Evolutionary conservation across 2,888 invertebrate species (phyloP), one percentile per base, ranked within the genome.

Genomic region (Nemotelus nigrinus): DNA sequence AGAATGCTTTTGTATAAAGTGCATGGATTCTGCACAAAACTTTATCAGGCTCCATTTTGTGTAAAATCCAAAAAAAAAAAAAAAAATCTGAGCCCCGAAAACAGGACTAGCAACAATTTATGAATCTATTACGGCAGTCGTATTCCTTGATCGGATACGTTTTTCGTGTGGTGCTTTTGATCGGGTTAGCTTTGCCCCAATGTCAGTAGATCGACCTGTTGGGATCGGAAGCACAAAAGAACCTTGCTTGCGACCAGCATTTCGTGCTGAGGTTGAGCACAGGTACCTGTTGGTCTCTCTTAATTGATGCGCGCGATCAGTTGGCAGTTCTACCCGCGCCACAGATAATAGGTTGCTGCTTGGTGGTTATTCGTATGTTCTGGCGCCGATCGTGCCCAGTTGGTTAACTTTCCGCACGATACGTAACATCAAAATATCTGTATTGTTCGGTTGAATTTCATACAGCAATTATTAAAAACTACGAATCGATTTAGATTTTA

Each of bases 241-340:
- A 65, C 45, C 3, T 45, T 43, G 65, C 47, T 44, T 45, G 10
- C 41, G 47, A 41, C 39, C 10, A 7, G 25, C 63, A 43, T 43
- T n/a, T 39, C 41, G 41, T 43, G 41, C 1, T 43, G 8, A 47
- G 60, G 60, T 25, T 45, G 5, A 45, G 47, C 72, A 25, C 25
- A 25, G 57, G 45, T 76, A 76, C 76, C 76, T 76, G 76, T 76
- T 65, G 43, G 75, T 64, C 76, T 76, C 55, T 65, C 25, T 57
- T 48, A 76, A 76, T 76, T 76, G 76, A 65, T 64, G 65, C 43
- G 50, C 55, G 53, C 74, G n/a, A 74, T 74, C 74, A 55, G 47
- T 55, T 50, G 55, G 70, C 70, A 74, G 60, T 74, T 60, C 41
- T 74, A 63, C 74, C 74, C 48, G 63, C 48, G 50, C 63, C 10